Evolutionary conservation across 2,888 invertebrate genomes (phyloP).

Genomic region (Teleogryllus oceanicus): DNA sequence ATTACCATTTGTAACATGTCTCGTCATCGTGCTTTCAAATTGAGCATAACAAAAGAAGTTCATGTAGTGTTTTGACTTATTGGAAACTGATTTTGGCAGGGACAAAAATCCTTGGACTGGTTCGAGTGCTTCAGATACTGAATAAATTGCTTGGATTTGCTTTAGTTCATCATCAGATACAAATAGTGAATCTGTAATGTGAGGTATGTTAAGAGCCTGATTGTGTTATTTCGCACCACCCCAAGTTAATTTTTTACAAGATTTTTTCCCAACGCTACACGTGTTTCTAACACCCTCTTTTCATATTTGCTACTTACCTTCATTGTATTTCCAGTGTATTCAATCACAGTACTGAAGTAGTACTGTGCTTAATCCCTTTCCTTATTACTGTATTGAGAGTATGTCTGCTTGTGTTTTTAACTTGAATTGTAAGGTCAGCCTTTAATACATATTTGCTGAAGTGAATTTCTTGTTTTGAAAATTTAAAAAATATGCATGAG

Average conservation of each 20-base stretch:
- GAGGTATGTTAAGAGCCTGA: not conserved
- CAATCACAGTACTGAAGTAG: not conserved
- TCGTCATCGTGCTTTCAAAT: too few species aligned
- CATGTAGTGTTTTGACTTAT: conserved; percentile 19
- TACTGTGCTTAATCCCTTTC: not conserved
- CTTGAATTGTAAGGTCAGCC: too few species aligned
- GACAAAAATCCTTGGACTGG: conserved; percentile 25
- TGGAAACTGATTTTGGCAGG: conserved; percentile 29
- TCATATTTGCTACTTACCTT: not conserved
- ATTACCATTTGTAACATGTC: too few species aligned
- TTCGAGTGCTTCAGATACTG: conserved; percentile 28
- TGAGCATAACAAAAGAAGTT: not conserved
- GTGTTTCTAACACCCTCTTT: too few species aligned
- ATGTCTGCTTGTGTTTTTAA: too few species aligned
- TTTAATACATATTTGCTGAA: too few species aligned
- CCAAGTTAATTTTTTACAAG: not conserved
- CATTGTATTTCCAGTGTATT: not conserved
- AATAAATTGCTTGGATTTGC: conserved; percentile 23
- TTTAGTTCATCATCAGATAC: conserved; percentile 6
- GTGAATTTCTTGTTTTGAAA: too few species aligned
- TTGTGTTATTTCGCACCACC: not conserved
- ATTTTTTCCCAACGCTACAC: too few species aligned
- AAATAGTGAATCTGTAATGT: not conserved
- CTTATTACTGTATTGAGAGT: not conserved
- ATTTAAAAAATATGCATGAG: too few species aligned